phyloP scores from a whole-genome alignment of 2,888 invertebrate genomes.

The Geotrupes spiniger region DNA sequence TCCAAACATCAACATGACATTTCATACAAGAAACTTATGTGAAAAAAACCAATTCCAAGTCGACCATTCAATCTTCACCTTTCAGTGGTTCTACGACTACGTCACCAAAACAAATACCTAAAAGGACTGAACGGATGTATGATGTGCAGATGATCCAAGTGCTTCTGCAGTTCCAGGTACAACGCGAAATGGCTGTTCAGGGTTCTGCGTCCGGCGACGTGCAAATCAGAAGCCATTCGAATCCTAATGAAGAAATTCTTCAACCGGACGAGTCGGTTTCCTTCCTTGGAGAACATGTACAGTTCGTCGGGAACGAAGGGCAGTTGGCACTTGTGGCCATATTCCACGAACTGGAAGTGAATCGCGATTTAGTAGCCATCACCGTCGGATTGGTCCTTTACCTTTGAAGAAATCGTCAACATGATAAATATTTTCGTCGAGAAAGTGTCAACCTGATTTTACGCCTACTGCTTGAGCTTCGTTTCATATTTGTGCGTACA shows the following conservation, averaged over 20 bases:
- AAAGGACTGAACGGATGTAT: constrained; percentile 49
- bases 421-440: not conserved
- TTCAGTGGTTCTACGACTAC: not conserved
- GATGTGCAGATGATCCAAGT: constrained; percentile 41
- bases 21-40: too few species aligned
- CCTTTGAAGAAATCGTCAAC: constrained; percentile 2
- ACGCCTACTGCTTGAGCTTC: too few species aligned
- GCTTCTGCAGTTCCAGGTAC: constrained; percentile 43
- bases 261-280: constrained; percentile 4
- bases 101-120: too few species aligned
- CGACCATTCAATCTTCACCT: not conserved
- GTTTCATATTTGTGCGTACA: too few species aligned
- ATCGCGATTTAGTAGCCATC: not conserved
- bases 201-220: constrained; percentile 39
- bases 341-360: constrained; percentile 24
- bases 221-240: constrained; percentile 40
- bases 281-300: constrained; percentile 15
- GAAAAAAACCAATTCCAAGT: too few species aligned
- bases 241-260: constrained; percentile 18
- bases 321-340: constrained; percentile 27
- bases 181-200: constrained; percentile 44
- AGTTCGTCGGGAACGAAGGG: constrained; percentile 23
- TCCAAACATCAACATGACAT: too few species aligned
- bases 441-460: too few species aligned
- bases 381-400: not conserved